Base-by-base conservation (phyloP, 2,113 vertebrate species). In the Sceloporus tristichus region DNA sequence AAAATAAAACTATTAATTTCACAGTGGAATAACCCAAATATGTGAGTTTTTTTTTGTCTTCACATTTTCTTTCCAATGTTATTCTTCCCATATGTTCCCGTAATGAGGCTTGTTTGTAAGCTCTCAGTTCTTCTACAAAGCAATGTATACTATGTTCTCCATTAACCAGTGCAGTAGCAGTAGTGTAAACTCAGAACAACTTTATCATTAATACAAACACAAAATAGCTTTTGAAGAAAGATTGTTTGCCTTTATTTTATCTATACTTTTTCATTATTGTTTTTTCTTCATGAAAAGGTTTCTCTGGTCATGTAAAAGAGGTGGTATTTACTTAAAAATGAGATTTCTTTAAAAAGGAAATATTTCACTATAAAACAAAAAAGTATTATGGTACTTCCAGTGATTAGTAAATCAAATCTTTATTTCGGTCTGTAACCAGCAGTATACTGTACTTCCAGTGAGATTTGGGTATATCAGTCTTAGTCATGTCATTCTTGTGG, bases 41-140 rank as follows among this genome's bases (percentile, higher is more conserved):
- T 14, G 18, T 62, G 59, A 62, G 59, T 1, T 0, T 84, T 82
- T 88, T 34, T 34, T 34, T 34, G 34, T 34, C 34, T 34, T 34
- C 34, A 34, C 34, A 34, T 34, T 34, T 34, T 34, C 34, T 34
- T 34, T 34, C 34, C 34, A 34, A 48, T 70, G 16, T 85, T 86
- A 87, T 38, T 79, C 88, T 38, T 48, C 29, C n/a, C 48, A 5
- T 68, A 77, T 4, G 27, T 85, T 86, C 27, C 71, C 93, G 81
- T 91, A 59, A 21, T 40, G 65, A 89, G 79, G 85, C 18, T 85
- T 91, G 40, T 5, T 91, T 74, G 25, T 34, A 76, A 76, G 23
- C 13, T 79, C 11, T 38, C 27, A 27, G 2, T 74, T 1, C 78
- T 92, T 80, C 76, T 34, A 54, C 27, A 82, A 73, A 84, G 5